These are phyloP conservation scores for Frankliniella fusca DNA, from an alignment of 2,888 invertebrate genomes.

Conservation along the genomic window DNA sequence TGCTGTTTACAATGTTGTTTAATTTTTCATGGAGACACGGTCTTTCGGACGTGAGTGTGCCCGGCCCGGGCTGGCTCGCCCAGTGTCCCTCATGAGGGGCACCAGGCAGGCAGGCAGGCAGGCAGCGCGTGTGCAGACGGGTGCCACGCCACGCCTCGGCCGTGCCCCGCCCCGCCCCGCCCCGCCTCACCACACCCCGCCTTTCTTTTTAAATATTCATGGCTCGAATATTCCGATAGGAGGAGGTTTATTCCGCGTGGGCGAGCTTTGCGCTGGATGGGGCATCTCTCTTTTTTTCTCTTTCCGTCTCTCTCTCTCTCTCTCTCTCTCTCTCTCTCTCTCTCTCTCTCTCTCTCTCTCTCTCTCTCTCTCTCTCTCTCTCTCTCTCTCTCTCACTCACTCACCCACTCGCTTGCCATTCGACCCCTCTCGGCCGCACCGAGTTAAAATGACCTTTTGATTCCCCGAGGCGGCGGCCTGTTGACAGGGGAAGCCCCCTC, in stretches of 20 bases:
- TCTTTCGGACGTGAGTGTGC: neutral
- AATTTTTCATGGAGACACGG: no score
- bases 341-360: constrained; percentile 14
- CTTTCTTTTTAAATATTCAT: constrained; percentile 25
- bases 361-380: constrained; percentile 17
- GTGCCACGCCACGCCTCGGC: neutral
- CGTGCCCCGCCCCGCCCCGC: neutral
- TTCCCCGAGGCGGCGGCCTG: neutral
- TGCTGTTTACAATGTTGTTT: no score
- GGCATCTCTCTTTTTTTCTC: neutral
- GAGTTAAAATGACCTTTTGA: neutral
- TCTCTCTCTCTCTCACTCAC: neutral
- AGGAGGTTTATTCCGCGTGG: constrained; percentile 7
- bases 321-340: neutral
- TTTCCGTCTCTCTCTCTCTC: neutral
- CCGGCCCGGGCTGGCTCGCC: neutral
- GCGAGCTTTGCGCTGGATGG: neutral
- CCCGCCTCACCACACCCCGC: neutral
- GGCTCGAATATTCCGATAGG: constrained; percentile 18
- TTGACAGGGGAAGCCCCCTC: neutral
- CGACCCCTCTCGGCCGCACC: no score
- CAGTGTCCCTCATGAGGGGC: neutral
- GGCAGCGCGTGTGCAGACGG: neutral
- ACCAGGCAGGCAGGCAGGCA: neutral
- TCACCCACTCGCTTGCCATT: no score